Evolutionary conservation across 2,113 vertebrate species (phyloP).

Genomic region (Podarcis raffonei): DNA sequence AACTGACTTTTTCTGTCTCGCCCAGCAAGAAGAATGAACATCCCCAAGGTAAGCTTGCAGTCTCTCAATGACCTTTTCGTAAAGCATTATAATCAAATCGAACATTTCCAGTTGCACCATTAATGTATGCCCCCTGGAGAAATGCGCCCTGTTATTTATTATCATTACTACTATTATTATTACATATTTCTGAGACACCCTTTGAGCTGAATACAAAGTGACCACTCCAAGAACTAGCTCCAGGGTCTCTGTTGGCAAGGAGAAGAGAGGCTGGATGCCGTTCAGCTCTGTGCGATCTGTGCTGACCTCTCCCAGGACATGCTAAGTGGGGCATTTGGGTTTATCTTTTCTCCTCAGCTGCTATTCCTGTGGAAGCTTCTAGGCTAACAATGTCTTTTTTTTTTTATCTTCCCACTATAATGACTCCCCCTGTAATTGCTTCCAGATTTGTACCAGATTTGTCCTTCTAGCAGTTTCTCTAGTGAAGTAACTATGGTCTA

Average conservation of each 20-base stretch:
- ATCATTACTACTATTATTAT: slow-evolving; percentile 41
- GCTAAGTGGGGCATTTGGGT: neutral
- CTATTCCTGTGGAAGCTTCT: neutral
- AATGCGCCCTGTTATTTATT: slow-evolving; percentile 66
- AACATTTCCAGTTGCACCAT: slow-evolving; percentile 79
- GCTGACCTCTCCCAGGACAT: slow-evolving; percentile 41
- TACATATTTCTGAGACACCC: slow-evolving; percentile 63
- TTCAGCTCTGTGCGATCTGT: slow-evolving; percentile 56
- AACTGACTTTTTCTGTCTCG: slow-evolving; percentile 61
- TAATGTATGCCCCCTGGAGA: slow-evolving; percentile 76
- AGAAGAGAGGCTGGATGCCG: slow-evolving; percentile 48
- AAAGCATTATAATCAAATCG: slow-evolving; percentile 83
- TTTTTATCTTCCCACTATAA: neutral
- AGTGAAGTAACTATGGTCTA: neutral
- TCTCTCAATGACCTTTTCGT: slow-evolving; percentile 81
- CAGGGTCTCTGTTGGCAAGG: slow-evolving; percentile 33
- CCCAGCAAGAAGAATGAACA: slow-evolving; percentile 64
- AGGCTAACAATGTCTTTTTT: neutral
- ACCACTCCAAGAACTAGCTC: slow-evolving; percentile 52
- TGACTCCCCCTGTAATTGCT: neutral
- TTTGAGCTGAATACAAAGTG: slow-evolving; percentile 68
- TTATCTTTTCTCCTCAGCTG: neutral
- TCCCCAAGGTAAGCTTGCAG: slow-evolving; percentile 75
- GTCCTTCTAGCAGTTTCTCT: neutral
- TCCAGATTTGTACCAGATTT: neutral